Percentiles rank a stretch among this genome's conserved stretches.
These are phyloP conservation scores for Drosophila gaucha DNA, from an alignment of 2,888 invertebrate species.

Conservation along the genomic window DNA sequence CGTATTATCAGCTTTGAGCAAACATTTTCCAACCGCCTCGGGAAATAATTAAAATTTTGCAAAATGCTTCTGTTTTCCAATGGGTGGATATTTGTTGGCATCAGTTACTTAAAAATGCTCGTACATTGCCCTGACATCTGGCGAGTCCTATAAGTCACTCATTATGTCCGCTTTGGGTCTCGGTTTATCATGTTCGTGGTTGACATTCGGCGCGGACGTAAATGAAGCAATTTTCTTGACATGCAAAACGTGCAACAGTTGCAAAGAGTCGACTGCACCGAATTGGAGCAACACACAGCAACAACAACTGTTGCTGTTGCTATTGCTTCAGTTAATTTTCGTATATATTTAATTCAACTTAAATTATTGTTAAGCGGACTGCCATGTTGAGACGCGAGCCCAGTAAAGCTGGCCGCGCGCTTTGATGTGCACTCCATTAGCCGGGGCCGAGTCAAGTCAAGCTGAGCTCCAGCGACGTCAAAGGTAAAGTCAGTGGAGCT, in stretches of 20 bases:
- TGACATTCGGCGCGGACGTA: constrained; percentile 76
- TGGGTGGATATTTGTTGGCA: not conserved
- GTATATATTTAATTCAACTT: constrained; percentile 76
- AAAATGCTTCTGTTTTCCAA: constrained; percentile 18
- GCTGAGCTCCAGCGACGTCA: constrained; percentile 50
- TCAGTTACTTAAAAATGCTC: constrained; percentile 15
- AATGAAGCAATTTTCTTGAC: constrained; percentile 80
- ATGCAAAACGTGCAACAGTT: constrained; percentile 80
- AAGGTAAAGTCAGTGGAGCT: constrained; percentile 66
- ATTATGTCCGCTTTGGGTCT: constrained; percentile 69
- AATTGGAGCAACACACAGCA: constrained; percentile 49
- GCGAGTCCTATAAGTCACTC: constrained; percentile 66
- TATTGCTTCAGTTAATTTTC: constrained; percentile 69
- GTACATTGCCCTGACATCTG: constrained; percentile 38
- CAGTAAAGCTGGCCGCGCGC: constrained; percentile 43
- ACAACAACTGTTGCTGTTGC: constrained; percentile 43
- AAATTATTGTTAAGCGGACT: constrained; percentile 70
- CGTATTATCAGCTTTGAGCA: not conserved
- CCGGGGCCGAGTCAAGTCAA: constrained; percentile 15
- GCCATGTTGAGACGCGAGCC: constrained; percentile 31
- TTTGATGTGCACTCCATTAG: constrained; percentile 59
- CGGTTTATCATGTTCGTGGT: constrained; percentile 76
- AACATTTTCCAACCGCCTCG: not conserved
- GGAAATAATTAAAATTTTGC: constrained; percentile 43
- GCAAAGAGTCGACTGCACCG: constrained; percentile 48